Conservation (phyloP, 2,888 invertebrate genomes). For the Neocrepidodera transversa region DNA sequence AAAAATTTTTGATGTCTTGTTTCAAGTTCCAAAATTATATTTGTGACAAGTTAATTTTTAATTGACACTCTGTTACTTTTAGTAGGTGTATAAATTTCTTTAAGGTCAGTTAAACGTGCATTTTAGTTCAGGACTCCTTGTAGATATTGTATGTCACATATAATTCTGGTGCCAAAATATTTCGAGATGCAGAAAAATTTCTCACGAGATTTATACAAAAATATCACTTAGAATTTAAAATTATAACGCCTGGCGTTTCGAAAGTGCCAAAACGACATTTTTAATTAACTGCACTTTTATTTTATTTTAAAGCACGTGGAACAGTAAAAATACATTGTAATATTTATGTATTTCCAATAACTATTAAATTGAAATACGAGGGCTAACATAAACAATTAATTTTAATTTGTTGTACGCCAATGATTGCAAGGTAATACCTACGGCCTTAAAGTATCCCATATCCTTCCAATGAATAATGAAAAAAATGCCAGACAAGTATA, state of each 20-base stretch:
- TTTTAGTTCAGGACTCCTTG: too few relatives aligned
- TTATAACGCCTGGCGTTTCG: not conserved
- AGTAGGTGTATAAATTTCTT: too few relatives aligned
- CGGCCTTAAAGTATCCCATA: conserved; percentile 16
- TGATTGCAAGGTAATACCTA: conserved; percentile 14
- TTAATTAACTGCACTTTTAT: not conserved
- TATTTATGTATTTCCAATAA: too few relatives aligned
- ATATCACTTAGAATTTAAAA: not conserved
- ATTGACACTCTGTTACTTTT: too few relatives aligned
- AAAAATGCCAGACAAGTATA: conserved; percentile 15
- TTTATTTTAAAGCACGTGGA: not conserved
- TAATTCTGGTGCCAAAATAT: conserved; percentile 2
- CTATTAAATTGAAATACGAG: too few relatives aligned
- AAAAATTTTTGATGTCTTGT: too few relatives aligned
- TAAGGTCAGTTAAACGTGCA: too few relatives aligned
- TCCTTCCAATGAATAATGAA: conserved; percentile 10
- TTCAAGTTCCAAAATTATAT: too few relatives aligned
- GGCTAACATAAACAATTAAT: too few relatives aligned
- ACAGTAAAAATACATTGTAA: not conserved
- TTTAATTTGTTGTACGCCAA: too few relatives aligned
- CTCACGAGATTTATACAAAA: not conserved
- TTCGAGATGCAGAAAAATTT: conserved; percentile 7
- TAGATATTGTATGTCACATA: not conserved
- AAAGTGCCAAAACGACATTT: not conserved
- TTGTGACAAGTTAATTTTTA: too few relatives aligned